Evolutionary conservation across 2,888 invertebrate genomes (phyloP).

Genomic region (Drosophila neoperkinsi): DNA sequence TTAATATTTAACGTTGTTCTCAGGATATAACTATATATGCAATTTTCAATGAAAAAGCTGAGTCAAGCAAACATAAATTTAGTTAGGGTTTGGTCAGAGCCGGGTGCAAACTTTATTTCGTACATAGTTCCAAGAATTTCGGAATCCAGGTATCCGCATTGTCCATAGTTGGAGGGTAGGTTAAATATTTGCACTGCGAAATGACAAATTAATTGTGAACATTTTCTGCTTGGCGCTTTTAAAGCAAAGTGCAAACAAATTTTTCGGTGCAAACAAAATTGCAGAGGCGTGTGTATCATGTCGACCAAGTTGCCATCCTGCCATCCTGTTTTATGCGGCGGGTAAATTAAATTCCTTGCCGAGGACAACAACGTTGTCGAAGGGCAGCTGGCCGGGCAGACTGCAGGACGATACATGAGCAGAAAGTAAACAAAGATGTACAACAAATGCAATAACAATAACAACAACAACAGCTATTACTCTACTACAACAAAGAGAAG

Average conservation of each 20-base stretch:
- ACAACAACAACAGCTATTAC: slow-evolving; percentile 16
- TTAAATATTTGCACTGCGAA: slow-evolving; percentile 57
- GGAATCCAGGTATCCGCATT: slow-evolving; percentile 2
- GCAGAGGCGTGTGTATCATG: slow-evolving; percentile 20
- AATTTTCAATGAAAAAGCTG: slow-evolving; percentile 19
- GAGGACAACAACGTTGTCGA: slow-evolving; percentile 35
- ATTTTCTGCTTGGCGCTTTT: slow-evolving; percentile 45
- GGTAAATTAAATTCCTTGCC: slow-evolving; percentile 72
- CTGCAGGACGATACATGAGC: slow-evolving; percentile 48
- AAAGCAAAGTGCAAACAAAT: slow-evolving; percentile 59
- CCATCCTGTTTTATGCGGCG: slow-evolving; percentile 52
- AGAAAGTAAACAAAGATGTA: slow-evolving; percentile 75
- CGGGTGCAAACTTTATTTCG: not conserved
- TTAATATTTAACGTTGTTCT: slow-evolving; percentile 56
- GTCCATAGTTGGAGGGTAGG: slow-evolving; percentile 17
- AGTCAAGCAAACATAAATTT: slow-evolving; percentile 34
- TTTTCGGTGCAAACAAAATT: slow-evolving; percentile 61
- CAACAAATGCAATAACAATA: slow-evolving; percentile 61
- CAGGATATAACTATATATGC: slow-evolving; percentile 21
- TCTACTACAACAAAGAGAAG: slow-evolving; percentile 15
- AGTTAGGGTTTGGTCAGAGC: slow-evolving; percentile 30
- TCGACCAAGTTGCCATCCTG: slow-evolving; percentile 7
- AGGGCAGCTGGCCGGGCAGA: slow-evolving; percentile 3
- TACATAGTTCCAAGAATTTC: not conserved
- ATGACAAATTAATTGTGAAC: slow-evolving; percentile 71